Evolutionary conservation across 2,797 vertebrate genomes (phyloP).

Genomic region (Peromyscus attwateri): DNA sequence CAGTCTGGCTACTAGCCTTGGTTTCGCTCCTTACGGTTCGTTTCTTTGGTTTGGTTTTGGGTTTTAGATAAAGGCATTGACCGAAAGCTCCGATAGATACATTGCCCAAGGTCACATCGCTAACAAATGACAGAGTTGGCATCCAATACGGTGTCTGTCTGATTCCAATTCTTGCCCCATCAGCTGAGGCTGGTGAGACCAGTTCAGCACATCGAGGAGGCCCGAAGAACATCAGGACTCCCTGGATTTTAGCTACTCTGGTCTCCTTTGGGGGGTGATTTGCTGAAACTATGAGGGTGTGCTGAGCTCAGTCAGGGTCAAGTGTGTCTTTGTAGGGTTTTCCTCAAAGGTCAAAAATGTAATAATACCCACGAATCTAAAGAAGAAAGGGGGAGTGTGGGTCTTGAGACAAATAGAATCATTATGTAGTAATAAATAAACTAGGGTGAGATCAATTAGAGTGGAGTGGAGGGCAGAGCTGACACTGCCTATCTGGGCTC

Average conservation of each 20-base stretch:
- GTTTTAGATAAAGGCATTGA: not conserved
- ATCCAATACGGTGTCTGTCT: not conserved
- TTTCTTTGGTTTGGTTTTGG: not conserved
- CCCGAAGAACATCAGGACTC: not conserved
- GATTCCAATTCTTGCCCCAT: constrained; percentile 13
- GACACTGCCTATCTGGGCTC: not conserved
- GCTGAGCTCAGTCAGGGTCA: not conserved
- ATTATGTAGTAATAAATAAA: constrained; percentile 24
- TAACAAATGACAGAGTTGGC: constrained; percentile 41
- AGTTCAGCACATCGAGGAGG: not conserved
- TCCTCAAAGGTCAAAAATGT: constrained; percentile 12
- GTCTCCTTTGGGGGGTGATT: not conserved
- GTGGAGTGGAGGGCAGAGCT: not conserved
- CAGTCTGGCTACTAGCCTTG: not conserved
- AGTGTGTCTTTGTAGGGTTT: not conserved
- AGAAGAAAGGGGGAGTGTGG: constrained; percentile 36
- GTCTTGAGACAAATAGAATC: constrained; percentile 32
- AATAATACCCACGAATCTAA: not conserved
- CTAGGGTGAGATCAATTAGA: constrained; percentile 10
- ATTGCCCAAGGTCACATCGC: constrained; percentile 45
- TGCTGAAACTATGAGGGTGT: not conserved
- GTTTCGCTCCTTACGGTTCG: not conserved
- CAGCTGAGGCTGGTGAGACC: not conserved
- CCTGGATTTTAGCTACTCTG: not conserved
- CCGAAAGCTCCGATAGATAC: constrained; percentile 56